Percentiles rank a stretch among this genome's conserved stretches.
phyloP scores from a whole-genome alignment of 2,888 invertebrate species.

The Oscheius onirici region DNA sequence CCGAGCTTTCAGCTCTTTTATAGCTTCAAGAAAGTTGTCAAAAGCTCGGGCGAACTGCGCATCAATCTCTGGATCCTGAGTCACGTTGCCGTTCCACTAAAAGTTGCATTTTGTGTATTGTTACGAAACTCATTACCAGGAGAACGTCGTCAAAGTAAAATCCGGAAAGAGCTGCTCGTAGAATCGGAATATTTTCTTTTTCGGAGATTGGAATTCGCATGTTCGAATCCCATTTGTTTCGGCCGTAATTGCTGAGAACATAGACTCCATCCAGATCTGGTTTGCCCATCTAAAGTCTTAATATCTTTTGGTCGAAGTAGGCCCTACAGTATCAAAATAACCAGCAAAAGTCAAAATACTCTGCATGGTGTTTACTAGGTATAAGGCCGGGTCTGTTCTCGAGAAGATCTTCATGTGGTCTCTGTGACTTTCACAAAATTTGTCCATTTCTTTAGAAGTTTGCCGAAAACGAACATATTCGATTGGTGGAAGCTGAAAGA shows the following conservation, averaged over 20 bases:
- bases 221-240: not conserved
- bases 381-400: too few relatives aligned
- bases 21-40: not conserved
- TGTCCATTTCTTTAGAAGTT: too few relatives aligned
- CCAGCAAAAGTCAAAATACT: too few relatives aligned
- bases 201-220: not conserved
- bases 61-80: not conserved
- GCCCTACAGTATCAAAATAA: too few relatives aligned
- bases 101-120: not conserved
- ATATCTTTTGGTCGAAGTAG: too few relatives aligned
- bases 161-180: not conserved
- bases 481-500: too few relatives aligned
- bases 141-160: conserved; percentile 2
- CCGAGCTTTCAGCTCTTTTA: not conserved
- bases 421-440: too few relatives aligned
- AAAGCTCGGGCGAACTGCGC: not conserved
- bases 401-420: too few relatives aligned
- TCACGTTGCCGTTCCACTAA: not conserved
- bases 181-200: not conserved
- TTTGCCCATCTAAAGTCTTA: too few relatives aligned
- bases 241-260: not conserved
- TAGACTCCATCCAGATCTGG: not conserved
- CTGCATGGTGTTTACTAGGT: too few relatives aligned
- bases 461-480: too few relatives aligned
- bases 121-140: not conserved